Base-by-base conservation (phyloP, 53 echinoderm and acorn worm genomes). In the Echinarachnius parma region DNA sequence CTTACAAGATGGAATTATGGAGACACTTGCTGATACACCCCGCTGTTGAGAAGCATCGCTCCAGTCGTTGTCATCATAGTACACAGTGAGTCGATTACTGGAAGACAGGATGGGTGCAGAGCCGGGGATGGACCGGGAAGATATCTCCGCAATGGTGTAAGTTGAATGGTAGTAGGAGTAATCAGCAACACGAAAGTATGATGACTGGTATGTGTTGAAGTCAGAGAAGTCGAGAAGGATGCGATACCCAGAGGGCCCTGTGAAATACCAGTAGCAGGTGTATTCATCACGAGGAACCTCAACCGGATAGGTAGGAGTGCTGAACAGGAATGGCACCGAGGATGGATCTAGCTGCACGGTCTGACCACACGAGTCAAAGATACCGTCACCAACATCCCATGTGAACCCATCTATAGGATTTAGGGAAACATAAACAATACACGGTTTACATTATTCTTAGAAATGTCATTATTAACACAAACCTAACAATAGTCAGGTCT, bases 291-390 rank as follows among this genome's bases (percentile, higher is more conserved):
- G 20, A 15, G 28, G 9, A 21, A 31, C 34, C 53, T 50, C 52
- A 3, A 16, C 14, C 2, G 69, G 69, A 30, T 69, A 69, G 9
- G 69, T 69, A 1, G 69, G 69, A 25, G 52, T 52, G 33, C 53
- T 27, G 32, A 52, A 69, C 2, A 21, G 9, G 34, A 69, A 52
- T 16, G 69, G 52, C 34, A 53, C 50, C n/a, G 69, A 50, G 20
- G 52, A 49, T 20, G 9, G 19, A 53, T 69, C 69, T 9, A 69
- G 53, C 50, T 69, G 52, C 23, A 69, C 21, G 11, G 69, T 13
- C n/a, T 69, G 69, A 29, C 69, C 69, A 23, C 69, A 69, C 19
- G 69, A 69, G n/a, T 69, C 34, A 21, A 69, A 48, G n/a, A n/a
- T n/a, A n/a, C n/a, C n/a, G 9, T 29, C 37, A 3, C 1, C 46